Evolutionary conservation across 1,140 invertebrate genomes (phyloP), one percentile per base, ranked within the genome.

Genomic region (Drosophila aff.): DNA sequence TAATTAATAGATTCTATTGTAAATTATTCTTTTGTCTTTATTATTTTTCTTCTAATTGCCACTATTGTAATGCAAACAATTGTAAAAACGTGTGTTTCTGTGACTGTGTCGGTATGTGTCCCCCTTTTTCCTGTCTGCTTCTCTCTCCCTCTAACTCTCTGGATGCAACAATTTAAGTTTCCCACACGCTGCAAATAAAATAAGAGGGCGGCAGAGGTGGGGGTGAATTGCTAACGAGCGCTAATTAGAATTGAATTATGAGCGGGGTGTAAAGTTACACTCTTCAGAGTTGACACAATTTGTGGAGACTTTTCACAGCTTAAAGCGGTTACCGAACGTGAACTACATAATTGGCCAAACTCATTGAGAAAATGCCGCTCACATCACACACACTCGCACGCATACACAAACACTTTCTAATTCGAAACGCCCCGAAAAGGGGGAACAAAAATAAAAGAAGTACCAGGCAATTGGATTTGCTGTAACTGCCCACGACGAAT

Each of bases 151-250:
- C 13, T 44, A 31, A 33, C 61, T 26, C 41, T 36, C 44, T 66
- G 46, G 52, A 80, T 83, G 83, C 82, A 85, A 82, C 79, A 87
- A 87, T 80, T 86, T 79, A 87, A 69, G 53, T 55, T 87, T 86
- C 82, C 83, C 83, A 87, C 83, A 86, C 82, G 81, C 47, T 65
- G 57, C 65, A 85, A 66, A 71, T 66, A 53, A 36, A 57, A 47
- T 15, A 21, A 2, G 40, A 23, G 38, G 21, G 31, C 26, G 43
- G 21, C 3, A 40, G 49, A n/a, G 41, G 67, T 21, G 23, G 16
- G 36, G 69, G 50, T 28, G 40, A 49, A 43, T 41, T 72, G 52
- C 72, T 69, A 68, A 52, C 64, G 52, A 77, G 52, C 75, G 44
- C 65, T 86, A 82, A 85, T 85, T 85, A 79, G 59, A 86, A 82